Conservation (phyloP, 2,113 vertebrate genomes). For the Proterorhinus semilunaris region DNA sequence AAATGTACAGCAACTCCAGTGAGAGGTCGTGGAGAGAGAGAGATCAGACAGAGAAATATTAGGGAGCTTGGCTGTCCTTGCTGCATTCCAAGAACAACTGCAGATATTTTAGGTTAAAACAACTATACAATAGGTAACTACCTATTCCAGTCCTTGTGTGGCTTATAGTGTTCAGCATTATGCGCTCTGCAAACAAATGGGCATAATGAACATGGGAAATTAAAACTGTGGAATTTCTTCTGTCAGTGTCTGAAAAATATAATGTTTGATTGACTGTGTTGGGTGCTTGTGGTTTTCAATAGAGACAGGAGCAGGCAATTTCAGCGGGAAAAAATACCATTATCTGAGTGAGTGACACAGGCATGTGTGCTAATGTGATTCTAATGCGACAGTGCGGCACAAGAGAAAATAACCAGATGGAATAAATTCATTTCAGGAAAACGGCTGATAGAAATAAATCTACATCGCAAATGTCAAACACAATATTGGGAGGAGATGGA, state of each 20-base stretch:
- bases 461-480: constrained; percentile 60
- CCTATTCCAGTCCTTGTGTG: constrained; percentile 53
- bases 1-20: constrained; percentile 44
- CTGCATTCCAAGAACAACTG: constrained; percentile 34
- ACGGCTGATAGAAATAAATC: constrained; percentile 49
- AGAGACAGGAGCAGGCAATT: constrained; percentile 52
- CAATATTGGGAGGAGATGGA: constrained; percentile 53
- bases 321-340: constrained; percentile 41
- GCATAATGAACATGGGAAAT: constrained; percentile 52
- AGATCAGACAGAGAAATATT: constrained; percentile 4
- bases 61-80: constrained; percentile 7
- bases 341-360: constrained; percentile 55
- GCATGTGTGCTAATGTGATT: constrained; percentile 47
- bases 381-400: constrained; percentile 31
- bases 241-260: constrained; percentile 58
- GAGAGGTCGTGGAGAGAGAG: constrained; percentile 4
- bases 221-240: constrained; percentile 55
- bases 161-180: constrained; percentile 64
- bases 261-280: constrained; percentile 57
- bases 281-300: constrained; percentile 30
- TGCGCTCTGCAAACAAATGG: constrained; percentile 64
- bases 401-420: constrained; percentile 35
- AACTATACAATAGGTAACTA: constrained; percentile 20
- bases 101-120: constrained; percentile 46
- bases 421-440: constrained; percentile 52